Evolutionary conservation across 2,113 vertebrate genomes (phyloP), one percentile per base, ranked within the genome.

Genomic region (Epinephelus fuscoguttatus): DNA sequence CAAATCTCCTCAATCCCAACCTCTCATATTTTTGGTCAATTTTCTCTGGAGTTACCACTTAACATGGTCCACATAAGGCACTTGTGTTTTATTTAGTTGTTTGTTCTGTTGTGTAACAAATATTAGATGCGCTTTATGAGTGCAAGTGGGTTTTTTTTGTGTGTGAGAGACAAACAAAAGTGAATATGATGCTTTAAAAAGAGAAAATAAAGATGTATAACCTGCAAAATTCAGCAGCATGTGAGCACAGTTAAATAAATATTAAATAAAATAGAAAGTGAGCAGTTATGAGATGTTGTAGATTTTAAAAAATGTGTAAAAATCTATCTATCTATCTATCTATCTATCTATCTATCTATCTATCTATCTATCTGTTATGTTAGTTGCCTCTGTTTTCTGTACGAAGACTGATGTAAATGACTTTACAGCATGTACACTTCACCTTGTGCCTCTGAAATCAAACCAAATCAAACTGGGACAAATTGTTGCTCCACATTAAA

Each of bases 1-100:
- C n/a, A 40, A 60, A 70, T 42, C 62, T 69, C 68, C n/a, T 45
- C 69, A 70, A 56, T 68, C 49, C 70, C 33, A 37, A 80, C 79
- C 37, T 81, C 64, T 83, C 52, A 68, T 81, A 63, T 85, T 50
- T 68, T 56, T 61, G 5, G 17, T 75, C 50, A 53, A 0, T 23
- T 62, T 12, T 82, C 25, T 50, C 47, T 40, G 9, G 69, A 30
- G 12, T 56, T 52, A 19, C 4, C 27, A 23, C 19, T 70, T 47
- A 79, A 50, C 45, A 50, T 57, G 9, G 17, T 15, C 1, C 4
- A 4, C 74, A 30, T 9, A 45, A 45, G 6, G 0, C 37, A 25
- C 1, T 49, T 47, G 17, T 25, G 8, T 74, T 79, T 67, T 7
- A 61, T 47, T 19, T 1, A 8, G 13, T 15, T 37, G 19, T 56